Evolutionary conservation across 2,888 invertebrate species (phyloP).

Genomic region (Euzophera pinguis): DNA sequence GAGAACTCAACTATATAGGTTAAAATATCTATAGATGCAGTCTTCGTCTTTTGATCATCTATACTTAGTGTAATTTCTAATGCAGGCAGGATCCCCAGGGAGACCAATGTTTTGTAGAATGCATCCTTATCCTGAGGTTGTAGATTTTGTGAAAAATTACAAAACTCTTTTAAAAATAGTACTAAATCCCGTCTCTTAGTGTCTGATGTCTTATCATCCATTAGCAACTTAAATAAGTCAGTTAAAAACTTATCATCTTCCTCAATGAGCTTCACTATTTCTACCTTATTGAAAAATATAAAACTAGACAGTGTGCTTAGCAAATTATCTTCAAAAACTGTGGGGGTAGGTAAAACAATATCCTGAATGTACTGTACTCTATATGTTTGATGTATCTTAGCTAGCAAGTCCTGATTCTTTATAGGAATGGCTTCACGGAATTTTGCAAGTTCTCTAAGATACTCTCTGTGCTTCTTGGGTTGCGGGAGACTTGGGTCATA

Average conservation of each 20-base stretch:
- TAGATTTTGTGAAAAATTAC: conserved; percentile 98
- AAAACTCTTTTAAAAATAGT: conserved; percentile 98
- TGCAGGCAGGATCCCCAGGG: conserved; percentile 92
- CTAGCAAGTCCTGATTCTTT: conserved; percentile 94
- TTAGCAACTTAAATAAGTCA: conserved; percentile 95
- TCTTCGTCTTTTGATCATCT: conserved; percentile 96
- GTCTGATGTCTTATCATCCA: conserved; percentile 92
- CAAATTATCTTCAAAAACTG: conserved; percentile 99
- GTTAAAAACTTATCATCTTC: conserved; percentile 98
- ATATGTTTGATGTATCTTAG: conserved; percentile 99
- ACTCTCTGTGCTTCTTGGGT: conserved; percentile 97
- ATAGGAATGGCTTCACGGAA: conserved; percentile 97
- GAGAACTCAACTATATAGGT: conserved; percentile 99
- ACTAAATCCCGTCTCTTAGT: conserved; percentile 95
- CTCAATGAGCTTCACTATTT: conserved; percentile 98
- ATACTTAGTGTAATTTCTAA: conserved; percentile 94
- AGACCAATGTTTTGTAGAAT: conserved; percentile 96
- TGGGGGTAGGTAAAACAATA: conserved; percentile 98
- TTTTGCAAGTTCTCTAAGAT: conserved; percentile 94
- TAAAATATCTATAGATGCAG: conserved; percentile 98
- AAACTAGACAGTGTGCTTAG: conserved; percentile 98
- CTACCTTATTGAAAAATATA: conserved; percentile 99
- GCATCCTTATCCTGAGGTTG: conserved; percentile 98
- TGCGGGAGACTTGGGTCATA: conserved; percentile 94
- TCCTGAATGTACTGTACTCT: conserved; percentile 99